Percentiles rank a stretch among this genome's conserved stretches.
Evolutionary conservation across 2,797 vertebrate species (phyloP).

Genomic region (Microctenopoma lineatum): DNA sequence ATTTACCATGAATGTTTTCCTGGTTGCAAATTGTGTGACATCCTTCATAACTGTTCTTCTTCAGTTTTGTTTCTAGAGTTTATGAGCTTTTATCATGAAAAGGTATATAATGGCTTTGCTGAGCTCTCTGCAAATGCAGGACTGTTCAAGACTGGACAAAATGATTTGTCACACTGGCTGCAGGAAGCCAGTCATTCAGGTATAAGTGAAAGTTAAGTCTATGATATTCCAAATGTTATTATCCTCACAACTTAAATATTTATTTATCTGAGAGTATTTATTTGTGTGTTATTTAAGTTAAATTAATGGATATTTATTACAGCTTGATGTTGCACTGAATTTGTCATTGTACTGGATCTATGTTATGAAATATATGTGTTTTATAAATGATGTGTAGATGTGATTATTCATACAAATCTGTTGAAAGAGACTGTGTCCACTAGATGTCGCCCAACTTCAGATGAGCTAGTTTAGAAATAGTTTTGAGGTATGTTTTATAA

Average conservation of each 20-base stretch:
- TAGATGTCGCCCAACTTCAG: slow-evolving; percentile 60
- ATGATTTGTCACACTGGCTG: slow-evolving; percentile 19
- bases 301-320: slow-evolving; percentile 68
- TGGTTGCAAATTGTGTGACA: slow-evolving; percentile 17
- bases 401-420: slow-evolving; percentile 14
- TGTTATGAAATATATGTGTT: slow-evolving; percentile 58
- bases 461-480: too few species aligned
- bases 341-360: slow-evolving; percentile 57
- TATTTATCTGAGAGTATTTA: slow-evolving; percentile 63
- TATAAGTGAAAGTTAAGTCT: slow-evolving; percentile 28
- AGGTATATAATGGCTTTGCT: slow-evolving; percentile 36
- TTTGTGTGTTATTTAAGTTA: slow-evolving; percentile 61
- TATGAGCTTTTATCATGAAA: slow-evolving; percentile 24
- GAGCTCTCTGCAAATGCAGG: slow-evolving; percentile 2
- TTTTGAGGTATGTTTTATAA: background rate
- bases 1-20: slow-evolving; percentile 51
- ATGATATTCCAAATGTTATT: slow-evolving; percentile 25
- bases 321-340: slow-evolving; percentile 68
- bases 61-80: slow-evolving; percentile 21
- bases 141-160: slow-evolving; percentile 15
- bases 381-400: slow-evolving; percentile 21
- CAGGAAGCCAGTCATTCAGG: slow-evolving; percentile 40
- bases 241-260: slow-evolving; percentile 41
- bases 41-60: slow-evolving; percentile 16
- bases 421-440: slow-evolving; percentile 36